Base-by-base conservation (phyloP, 2,888 invertebrate genomes). In the Pecten maximus region DNA sequence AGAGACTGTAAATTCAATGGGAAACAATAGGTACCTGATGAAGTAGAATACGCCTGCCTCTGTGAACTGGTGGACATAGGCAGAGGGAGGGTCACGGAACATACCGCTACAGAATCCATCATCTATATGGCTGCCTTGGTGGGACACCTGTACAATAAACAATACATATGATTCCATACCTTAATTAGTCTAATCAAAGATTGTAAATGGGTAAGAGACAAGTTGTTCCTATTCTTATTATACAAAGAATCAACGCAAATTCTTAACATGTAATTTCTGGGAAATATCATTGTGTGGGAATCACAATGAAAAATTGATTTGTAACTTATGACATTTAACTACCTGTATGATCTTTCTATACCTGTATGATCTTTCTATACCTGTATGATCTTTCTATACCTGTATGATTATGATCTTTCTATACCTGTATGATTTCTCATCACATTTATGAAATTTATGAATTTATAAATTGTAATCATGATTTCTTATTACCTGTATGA, bases 31-130 rank as follows among this genome's bases (percentile, higher is more conserved):
- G 50, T 90, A 95, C 94, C 95, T 95, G 89, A 95, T 94, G 93
- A 96, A 97, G 93, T 97, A 96, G 94, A 95, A 97, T 88, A 96
- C 96, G 0, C 97, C 97, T 8, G 96, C 95, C 4, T 93, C 92
- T 44, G 92, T 91, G 91, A 97, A 97, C 93, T 96, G 96, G 88
- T 96, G 94, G 40, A 96, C 94, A 93, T 95, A 97, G n/a, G 97
- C 96, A n/a, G 96, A 96, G 0, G 97, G 97, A 39, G 96, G 94
- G 92, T 96, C 96, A 60, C 96, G 92, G 0, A 95, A 93, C 88
- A 94, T 94, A 1, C 97, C 97, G 91, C 97, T 97, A 89, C 95
- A 94, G 93, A 97, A 97, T 0, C 97, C 97, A 16, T 94, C 95
- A 8, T 93, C 93, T n/a, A 96, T 95, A 40, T 93, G 94, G 23